These are phyloP conservation scores for Yponomeuta sedellus DNA, from an alignment of 2,888 invertebrate species.

Conservation along the genomic window DNA sequence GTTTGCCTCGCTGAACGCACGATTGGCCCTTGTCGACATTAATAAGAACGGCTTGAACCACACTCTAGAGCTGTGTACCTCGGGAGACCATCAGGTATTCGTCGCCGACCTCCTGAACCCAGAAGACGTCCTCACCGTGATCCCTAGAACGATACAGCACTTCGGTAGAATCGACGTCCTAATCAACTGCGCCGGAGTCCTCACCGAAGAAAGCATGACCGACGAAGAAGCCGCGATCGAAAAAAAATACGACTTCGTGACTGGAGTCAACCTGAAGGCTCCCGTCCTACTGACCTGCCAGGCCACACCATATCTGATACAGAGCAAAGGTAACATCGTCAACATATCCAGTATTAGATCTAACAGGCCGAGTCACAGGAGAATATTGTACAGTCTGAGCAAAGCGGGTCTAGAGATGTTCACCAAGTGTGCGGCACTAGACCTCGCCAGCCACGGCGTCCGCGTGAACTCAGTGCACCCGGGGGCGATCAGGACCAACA, in stretches of 20 bases:
- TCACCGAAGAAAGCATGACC: conserved; percentile 2
- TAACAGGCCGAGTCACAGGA: not conserved
- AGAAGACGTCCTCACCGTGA: conserved; percentile 14
- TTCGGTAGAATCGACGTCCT: conserved; percentile 13
- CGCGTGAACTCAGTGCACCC: conserved; percentile 13
- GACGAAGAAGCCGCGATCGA: not conserved
- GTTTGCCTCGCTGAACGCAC: not conserved
- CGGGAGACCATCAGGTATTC: not conserved
- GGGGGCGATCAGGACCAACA: conserved; percentile 10
- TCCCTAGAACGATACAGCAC: conserved; percentile 12
- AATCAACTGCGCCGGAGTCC: conserved; percentile 6
- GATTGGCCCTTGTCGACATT: conserved; percentile 1
- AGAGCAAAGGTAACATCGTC: conserved; percentile 16
- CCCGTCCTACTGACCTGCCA: conserved; percentile 6
- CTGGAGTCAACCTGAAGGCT: conserved; percentile 4
- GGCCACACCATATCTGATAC: conserved; percentile 12
- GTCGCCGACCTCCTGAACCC: conserved; percentile 11
- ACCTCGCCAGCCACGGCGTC: conserved; percentile 10
- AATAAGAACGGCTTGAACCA: not conserved
- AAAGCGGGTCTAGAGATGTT: conserved; percentile 15
- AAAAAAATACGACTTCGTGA: conserved; percentile 8
- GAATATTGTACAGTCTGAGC: conserved; percentile 6
- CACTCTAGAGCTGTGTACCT: not conserved
- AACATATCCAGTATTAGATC: conserved; percentile 14
- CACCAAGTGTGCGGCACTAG: conserved; percentile 13